Evolutionary conservation across 2,113 vertebrate genomes (phyloP).

Genomic region (Rhizomys pruinosus): DNA sequence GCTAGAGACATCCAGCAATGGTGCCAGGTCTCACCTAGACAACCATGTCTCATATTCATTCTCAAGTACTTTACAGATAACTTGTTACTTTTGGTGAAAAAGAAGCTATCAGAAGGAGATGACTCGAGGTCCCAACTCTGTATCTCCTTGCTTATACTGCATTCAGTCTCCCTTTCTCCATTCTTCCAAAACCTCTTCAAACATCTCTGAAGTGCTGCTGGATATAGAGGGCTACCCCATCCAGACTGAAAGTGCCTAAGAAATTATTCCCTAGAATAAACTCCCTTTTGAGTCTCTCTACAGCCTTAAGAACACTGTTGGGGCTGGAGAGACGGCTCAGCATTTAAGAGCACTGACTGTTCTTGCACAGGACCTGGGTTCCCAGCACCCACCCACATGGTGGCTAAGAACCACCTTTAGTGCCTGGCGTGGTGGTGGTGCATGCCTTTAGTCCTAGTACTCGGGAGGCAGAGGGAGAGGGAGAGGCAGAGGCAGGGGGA

Average conservation of each 20-base stretch:
- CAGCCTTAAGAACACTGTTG: not conserved
- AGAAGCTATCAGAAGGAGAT: not conserved
- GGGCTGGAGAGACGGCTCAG: too few relatives aligned
- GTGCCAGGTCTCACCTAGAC: not conserved
- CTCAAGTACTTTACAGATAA: too few relatives aligned
- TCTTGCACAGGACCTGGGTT: too few relatives aligned
- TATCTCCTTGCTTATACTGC: not conserved
- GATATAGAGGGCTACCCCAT: not conserved
- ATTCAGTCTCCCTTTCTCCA: not conserved
- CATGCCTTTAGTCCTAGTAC: too few relatives aligned
- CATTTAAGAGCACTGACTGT: too few relatives aligned
- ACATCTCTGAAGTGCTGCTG: too few relatives aligned
- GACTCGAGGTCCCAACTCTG: not conserved
- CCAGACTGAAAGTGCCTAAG: not conserved
- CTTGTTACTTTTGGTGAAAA: too few relatives aligned
- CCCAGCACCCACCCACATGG: too few relatives aligned
- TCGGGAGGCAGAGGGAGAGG: too few relatives aligned
- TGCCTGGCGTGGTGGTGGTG: too few relatives aligned
- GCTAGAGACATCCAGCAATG: not conserved
- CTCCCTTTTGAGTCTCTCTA: not conserved
- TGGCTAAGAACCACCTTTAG: too few relatives aligned
- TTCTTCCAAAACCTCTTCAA: not conserved
- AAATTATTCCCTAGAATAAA: not conserved
- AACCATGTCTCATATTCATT: not conserved
- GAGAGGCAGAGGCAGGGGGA: too few relatives aligned